Evolutionary conservation across 30 jellyfish, hydroid and myxozoan genomes (phyloP).

Genomic region (Pseudorhiza aurosa): DNA sequence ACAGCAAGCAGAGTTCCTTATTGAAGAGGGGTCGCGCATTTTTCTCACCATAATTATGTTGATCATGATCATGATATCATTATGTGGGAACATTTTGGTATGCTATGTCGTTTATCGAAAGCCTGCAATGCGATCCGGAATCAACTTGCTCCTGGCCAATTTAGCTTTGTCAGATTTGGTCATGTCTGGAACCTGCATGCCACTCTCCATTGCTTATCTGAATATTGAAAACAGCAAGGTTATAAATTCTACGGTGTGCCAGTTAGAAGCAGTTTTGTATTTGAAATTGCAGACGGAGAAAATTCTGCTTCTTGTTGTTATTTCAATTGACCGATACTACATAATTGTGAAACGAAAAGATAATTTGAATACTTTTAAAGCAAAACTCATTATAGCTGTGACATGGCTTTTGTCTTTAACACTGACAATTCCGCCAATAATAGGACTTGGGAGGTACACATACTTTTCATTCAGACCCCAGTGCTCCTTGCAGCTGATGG

Average conservation of each 20-base stretch:
- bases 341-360: conserved; percentile 90
- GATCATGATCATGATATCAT: conserved; percentile 55
- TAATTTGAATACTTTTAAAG: conserved; percentile 80
- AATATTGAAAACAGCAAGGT: conserved; percentile 42
- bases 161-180: conserved; percentile 86
- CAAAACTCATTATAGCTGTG: conserved; percentile 50
- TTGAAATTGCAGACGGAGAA: conserved; percentile 73
- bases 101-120: conserved; percentile 86
- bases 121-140: conserved; percentile 97
- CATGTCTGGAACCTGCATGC: conserved; percentile 61
- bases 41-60: conserved; percentile 51
- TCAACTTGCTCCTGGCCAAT: conserved; percentile 89
- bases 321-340: conserved; percentile 86
- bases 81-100: conserved; percentile 81
- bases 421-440: conserved; percentile 71
- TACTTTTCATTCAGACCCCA: conserved; percentile 66
- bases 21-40: conserved; percentile 13
- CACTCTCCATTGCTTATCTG: conserved; percentile 66
- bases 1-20: neutral
- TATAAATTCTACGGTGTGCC: conserved; percentile 59
- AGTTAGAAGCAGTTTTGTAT: conserved; percentile 69
- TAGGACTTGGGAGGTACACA: conserved; percentile 68
- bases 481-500: conserved; percentile 41
- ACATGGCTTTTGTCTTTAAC: conserved; percentile 77
- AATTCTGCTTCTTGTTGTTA: conserved; percentile 71